Evolutionary conservation across 2,888 invertebrate species (phyloP).

Genomic region (Elegia similella): DNA sequence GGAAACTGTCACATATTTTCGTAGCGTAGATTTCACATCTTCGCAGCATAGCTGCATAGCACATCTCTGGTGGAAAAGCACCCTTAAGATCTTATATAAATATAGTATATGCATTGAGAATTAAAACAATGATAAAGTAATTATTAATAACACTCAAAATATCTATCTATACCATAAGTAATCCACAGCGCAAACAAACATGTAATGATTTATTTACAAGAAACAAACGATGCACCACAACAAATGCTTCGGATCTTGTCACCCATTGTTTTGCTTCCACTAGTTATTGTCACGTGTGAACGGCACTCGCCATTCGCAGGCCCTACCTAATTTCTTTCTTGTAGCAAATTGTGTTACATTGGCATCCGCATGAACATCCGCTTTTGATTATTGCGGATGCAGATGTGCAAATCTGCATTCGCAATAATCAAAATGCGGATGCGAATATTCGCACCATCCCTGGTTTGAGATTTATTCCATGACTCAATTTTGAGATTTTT

Average conservation of each 20-base stretch:
- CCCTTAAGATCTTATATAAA: too few species aligned
- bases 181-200: conserved; percentile 13
- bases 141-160: too few species aligned
- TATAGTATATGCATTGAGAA: too few species aligned
- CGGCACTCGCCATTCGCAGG: conserved; percentile 13
- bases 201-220: conserved; percentile 10
- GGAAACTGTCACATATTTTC: too few species aligned
- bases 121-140: too few species aligned
- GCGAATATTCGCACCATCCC: conserved; percentile 25
- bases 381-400: conserved; percentile 19
- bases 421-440: conserved; percentile 26
- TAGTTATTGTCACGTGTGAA: conserved; percentile 15
- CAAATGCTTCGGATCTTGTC: conserved; percentile 19
- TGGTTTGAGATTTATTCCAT: not conserved
- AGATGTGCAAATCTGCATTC: conserved; percentile 22
- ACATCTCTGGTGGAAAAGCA: too few species aligned
- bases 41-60: too few species aligned
- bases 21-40: too few species aligned
- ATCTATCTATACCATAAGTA: not conserved
- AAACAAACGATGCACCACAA: conserved; percentile 17
- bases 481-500: too few species aligned
- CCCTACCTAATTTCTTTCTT: conserved; percentile 3
- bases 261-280: conserved; percentile 14
- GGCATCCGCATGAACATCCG: conserved; percentile 20
- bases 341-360: not conserved